Percentiles rank a stretch among this genome's conserved stretches.
phyloP scores from a whole-genome alignment of 2,113 vertebrate genomes.

The Apus apus region DNA sequence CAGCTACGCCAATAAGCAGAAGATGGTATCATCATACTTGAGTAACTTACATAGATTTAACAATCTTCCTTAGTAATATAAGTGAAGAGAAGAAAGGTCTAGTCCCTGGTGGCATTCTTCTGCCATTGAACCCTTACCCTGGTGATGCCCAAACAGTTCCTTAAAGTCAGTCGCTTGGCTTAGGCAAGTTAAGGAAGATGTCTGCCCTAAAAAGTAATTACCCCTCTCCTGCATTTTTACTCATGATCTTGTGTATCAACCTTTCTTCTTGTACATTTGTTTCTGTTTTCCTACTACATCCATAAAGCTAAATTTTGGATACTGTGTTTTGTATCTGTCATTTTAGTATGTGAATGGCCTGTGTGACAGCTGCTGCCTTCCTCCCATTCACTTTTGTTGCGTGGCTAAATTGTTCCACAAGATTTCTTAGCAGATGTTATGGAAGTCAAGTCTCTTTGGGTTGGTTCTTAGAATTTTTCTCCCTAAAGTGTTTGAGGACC shows the following conservation, averaged over 20 bases:
- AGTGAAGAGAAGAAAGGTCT: background rate
- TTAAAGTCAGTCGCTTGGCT: background rate
- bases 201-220: background rate
- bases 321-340: background rate
- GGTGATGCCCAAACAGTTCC: background rate
- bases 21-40: background rate
- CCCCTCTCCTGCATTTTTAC: background rate
- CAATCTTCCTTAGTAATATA: background rate
- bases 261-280: background rate
- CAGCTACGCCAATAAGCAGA: background rate
- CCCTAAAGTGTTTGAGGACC: background rate
- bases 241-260: background rate
- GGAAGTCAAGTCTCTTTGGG: background rate
- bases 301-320: background rate
- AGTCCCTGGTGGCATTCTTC: background rate
- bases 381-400: background rate
- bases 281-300: background rate
- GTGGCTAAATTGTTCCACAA: background rate
- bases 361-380: background rate
- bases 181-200: background rate
- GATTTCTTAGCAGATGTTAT: background rate
- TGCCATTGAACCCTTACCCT: background rate
- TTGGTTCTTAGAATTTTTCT: background rate
- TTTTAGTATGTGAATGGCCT: background rate
- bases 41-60: background rate